Conservation (phyloP, 37 sponge, comb jelly and placozoan species). For the Chondrosia reniformis region DNA sequence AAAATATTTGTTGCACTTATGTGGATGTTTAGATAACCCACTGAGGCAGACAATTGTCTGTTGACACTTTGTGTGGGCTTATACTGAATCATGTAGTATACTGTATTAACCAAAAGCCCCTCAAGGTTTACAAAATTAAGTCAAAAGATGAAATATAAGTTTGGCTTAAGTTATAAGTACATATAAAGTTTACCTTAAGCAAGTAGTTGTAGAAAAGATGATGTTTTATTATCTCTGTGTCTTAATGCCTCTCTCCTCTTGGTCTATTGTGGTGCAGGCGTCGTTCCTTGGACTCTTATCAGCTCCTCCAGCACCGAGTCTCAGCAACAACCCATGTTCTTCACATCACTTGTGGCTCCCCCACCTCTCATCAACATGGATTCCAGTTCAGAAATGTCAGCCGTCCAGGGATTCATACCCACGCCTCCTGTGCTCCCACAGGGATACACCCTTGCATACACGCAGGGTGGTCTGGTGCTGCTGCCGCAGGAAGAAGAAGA, state of each 20-base stretch:
- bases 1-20: too few species aligned
- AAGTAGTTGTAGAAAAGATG: too few species aligned
- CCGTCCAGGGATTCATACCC: background rate
- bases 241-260: background rate
- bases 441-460: background rate
- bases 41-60: too few species aligned
- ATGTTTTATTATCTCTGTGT: background rate
- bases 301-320: background rate
- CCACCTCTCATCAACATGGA: slow-evolving; percentile 2
- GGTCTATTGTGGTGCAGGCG: background rate
- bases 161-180: background rate
- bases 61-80: too few species aligned
- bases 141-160: too few species aligned
- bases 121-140: too few species aligned
- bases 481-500: background rate
- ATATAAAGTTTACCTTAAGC: background rate
- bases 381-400: background rate
- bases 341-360: background rate
- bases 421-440: background rate
- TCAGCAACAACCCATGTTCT: background rate
- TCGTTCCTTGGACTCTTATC: background rate
- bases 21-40: too few species aligned
- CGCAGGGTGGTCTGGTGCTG: background rate
- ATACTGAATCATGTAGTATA: too few species aligned
- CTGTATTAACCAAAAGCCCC: too few species aligned